Percentiles rank a stretch among this genome's conserved stretches.
These are phyloP conservation scores for Telmatochromis brachygnathus DNA, from an alignment of 2,113 vertebrate genomes.

Conservation along the genomic window DNA sequence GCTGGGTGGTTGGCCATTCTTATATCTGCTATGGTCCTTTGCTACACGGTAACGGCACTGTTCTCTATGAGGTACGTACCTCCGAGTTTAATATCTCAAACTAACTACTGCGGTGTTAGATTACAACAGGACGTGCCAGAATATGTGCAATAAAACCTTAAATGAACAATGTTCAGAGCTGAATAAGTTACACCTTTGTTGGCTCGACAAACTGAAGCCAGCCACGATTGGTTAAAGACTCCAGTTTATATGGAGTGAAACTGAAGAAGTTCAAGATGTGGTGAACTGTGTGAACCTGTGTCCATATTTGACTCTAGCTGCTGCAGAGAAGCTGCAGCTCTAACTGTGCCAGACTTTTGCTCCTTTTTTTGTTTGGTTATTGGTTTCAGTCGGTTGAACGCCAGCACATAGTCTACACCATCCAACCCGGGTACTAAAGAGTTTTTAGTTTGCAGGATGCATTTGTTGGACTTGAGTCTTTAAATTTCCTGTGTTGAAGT, in stretches of 20 bases:
- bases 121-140: background rate
- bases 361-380: background rate
- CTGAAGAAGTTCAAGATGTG: background rate
- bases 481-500: background rate
- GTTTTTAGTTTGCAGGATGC: background rate
- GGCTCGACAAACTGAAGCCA: background rate
- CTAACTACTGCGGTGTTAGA: background rate
- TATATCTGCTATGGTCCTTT: slow-evolving; percentile 96
- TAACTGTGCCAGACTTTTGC: background rate
- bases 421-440: background rate
- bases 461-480: background rate
- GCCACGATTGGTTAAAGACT: background rate
- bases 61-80: slow-evolving; percentile 87
- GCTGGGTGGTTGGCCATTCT: slow-evolving; percentile 98
- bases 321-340: background rate
- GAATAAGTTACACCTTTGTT: background rate
- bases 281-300: background rate
- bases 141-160: background rate
- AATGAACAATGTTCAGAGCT: background rate
- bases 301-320: background rate
- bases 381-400: background rate
- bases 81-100: background rate
- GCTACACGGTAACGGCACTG: slow-evolving; percentile 87
- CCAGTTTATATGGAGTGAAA: background rate
- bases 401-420: background rate